phyloP scores from a whole-genome alignment of 2,888 invertebrate genomes.

The Trichogramma evanescens region DNA sequence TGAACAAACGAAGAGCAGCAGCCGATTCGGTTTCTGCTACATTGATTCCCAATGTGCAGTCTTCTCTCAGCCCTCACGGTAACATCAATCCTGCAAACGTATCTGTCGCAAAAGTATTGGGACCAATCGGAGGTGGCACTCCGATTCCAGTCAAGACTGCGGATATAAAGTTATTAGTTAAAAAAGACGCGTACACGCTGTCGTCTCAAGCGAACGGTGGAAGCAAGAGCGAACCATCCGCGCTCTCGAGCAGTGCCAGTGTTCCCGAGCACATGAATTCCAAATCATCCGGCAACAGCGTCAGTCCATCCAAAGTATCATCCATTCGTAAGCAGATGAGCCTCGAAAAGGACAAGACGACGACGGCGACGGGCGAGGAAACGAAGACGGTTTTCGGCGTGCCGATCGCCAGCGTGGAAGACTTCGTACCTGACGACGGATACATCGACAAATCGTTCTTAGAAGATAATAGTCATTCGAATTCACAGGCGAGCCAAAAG shows the following conservation, averaged over 20 bases:
- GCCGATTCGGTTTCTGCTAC: slow-evolving; percentile 58
- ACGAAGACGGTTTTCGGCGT: slow-evolving; percentile 20
- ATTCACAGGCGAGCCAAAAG: slow-evolving; percentile 43
- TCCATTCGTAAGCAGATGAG: slow-evolving; percentile 37
- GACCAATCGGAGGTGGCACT: slow-evolving; percentile 43
- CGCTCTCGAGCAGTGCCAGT: slow-evolving; percentile 2
- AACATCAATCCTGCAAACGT: slow-evolving; percentile 28
- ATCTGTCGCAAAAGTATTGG: slow-evolving; percentile 35
- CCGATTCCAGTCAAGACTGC: slow-evolving; percentile 42
- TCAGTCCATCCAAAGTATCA: slow-evolving; percentile 36
- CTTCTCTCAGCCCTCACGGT: slow-evolving; percentile 37
- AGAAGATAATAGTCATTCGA: slow-evolving; percentile 55
- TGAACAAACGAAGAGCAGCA: slow-evolving; percentile 66
- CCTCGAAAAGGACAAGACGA: slow-evolving; percentile 34
- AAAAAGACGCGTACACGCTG: slow-evolving; percentile 26
- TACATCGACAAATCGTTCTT: slow-evolving; percentile 68
- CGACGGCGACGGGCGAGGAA: slow-evolving; percentile 21
- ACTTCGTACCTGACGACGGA: slow-evolving; percentile 69
- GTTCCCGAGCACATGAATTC: slow-evolving; percentile 11
- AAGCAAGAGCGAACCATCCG: slow-evolving; percentile 4
- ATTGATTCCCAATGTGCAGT: slow-evolving; percentile 36
- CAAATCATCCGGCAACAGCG: slow-evolving; percentile 13
- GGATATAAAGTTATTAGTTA: slow-evolving; percentile 33
- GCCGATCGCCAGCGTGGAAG: slow-evolving; percentile 56
- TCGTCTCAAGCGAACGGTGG: background rate